Conservation (phyloP, 2,888 invertebrate genomes). For the Hydrotaea diabolus region DNA sequence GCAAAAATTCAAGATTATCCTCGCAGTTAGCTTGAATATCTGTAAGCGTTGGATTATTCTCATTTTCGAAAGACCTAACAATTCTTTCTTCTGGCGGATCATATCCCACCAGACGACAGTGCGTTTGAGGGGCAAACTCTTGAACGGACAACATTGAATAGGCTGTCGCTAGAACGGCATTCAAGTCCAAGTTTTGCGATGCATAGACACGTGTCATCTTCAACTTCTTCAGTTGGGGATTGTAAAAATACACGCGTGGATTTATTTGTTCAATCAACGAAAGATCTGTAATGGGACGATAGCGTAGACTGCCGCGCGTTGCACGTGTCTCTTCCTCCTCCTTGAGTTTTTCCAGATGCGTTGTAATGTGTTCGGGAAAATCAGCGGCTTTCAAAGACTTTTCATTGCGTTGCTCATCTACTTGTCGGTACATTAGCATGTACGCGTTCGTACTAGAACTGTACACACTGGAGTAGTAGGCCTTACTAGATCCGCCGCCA, state of each 20-base stretch:
- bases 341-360: slow-evolving; percentile 84
- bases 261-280: slow-evolving; percentile 81
- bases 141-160: slow-evolving; percentile 84
- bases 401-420: slow-evolving; percentile 84
- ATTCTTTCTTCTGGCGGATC: slow-evolving; percentile 84
- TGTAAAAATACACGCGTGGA: slow-evolving; percentile 85
- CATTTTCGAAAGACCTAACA: slow-evolving; percentile 85
- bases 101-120: slow-evolving; percentile 88
- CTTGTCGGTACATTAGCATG: slow-evolving; percentile 94
- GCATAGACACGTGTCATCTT: slow-evolving; percentile 83
- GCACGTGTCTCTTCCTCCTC: slow-evolving; percentile 83
- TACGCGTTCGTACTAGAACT: slow-evolving; percentile 93
- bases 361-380: slow-evolving; percentile 88
- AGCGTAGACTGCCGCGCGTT: slow-evolving; percentile 80
- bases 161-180: slow-evolving; percentile 83
- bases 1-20: slow-evolving; percentile 83
- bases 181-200: slow-evolving; percentile 83
- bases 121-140: slow-evolving; percentile 83
- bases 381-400: slow-evolving; percentile 85
- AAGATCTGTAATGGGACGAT: slow-evolving; percentile 75
- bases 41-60: slow-evolving; percentile 78
- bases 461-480: slow-evolving; percentile 88
- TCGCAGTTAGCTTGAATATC: slow-evolving; percentile 72
- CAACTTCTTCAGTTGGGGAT: slow-evolving; percentile 83
- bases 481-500: slow-evolving; percentile 88